A percentile compares a stretch with the other conserved stretches of the same genome.
phyloP scores from a whole-genome alignment of 2,113 vertebrate genomes.

The Murina feae region DNA sequence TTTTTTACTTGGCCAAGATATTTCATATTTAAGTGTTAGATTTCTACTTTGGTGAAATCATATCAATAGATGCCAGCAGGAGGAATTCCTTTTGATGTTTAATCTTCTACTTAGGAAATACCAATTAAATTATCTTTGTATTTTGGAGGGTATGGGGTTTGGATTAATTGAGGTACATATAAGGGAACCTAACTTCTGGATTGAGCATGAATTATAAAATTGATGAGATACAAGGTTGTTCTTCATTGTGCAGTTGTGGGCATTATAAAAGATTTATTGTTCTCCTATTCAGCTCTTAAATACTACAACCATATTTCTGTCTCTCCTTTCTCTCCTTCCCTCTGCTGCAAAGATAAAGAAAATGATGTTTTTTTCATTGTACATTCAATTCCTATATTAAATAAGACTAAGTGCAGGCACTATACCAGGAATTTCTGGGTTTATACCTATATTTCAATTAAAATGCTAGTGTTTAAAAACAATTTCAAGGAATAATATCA shows the following conservation, averaged over 20 bases:
- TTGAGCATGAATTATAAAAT: neutral
- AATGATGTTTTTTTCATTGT: neutral
- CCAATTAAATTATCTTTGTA: neutral
- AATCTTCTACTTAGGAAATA: slow-evolving; percentile 32
- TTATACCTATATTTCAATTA: neutral
- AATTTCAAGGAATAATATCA: neutral
- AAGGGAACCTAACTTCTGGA: neutral
- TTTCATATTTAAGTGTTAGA: slow-evolving; percentile 1
- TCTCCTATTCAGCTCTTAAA: neutral
- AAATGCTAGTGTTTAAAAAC: neutral
- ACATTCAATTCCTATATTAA: neutral
- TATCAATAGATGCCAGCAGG: neutral
- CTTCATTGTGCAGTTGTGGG: neutral
- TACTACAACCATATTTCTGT: neutral
- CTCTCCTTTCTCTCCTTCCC: neutral
- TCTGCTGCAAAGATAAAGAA: neutral
- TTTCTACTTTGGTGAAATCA: neutral
- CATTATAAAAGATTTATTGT: neutral
- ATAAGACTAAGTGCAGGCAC: neutral
- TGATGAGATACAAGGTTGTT: neutral
- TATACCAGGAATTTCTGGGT: neutral
- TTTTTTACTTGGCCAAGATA: slow-evolving; percentile 20
- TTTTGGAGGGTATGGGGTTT: slow-evolving; percentile 13
- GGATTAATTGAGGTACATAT: neutral
- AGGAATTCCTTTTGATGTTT: slow-evolving; percentile 6